Conservation (phyloP, 1,140 invertebrate species). For the Drosophila jambulina region DNA sequence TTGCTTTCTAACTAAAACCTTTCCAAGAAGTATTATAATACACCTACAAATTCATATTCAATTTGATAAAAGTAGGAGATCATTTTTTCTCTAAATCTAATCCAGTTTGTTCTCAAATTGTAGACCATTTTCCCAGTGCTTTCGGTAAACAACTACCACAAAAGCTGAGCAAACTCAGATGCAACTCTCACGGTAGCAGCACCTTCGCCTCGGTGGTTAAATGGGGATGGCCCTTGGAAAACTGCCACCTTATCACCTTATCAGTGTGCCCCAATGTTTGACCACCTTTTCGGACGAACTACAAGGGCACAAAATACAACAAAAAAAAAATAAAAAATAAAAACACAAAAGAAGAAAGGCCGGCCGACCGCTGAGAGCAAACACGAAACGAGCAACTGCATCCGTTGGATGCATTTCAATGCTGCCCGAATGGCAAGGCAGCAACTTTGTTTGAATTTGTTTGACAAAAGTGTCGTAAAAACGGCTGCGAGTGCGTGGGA, state of each 20-base stretch:
- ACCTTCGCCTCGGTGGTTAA: conserved; percentile 11
- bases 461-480: conserved; percentile 74
- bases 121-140: conserved; percentile 13
- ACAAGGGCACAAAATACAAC: conserved; percentile 28
- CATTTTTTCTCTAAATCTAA: not conserved
- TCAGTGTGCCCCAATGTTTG: conserved; percentile 58
- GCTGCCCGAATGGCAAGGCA: conserved; percentile 45
- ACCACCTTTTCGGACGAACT: conserved; percentile 54
- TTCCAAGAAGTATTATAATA: not conserved
- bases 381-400: conserved; percentile 48
- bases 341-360: conserved; percentile 47
- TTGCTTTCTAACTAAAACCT: not conserved
- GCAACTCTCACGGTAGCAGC: conserved; percentile 67
- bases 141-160: conserved; percentile 35
- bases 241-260: conserved; percentile 56
- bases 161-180: conserved; percentile 68
- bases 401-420: conserved; percentile 68
- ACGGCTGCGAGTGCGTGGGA: conserved; percentile 62
- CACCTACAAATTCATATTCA: not conserved
- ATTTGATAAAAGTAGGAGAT: not conserved
- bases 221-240: conserved; percentile 4
- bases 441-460: conserved; percentile 30
- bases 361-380: conserved; percentile 43
- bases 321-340: conserved; percentile 2
- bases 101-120: not conserved